Conservation (phyloP, 2,888 invertebrate genomes). For the Cephus spinipes region DNA sequence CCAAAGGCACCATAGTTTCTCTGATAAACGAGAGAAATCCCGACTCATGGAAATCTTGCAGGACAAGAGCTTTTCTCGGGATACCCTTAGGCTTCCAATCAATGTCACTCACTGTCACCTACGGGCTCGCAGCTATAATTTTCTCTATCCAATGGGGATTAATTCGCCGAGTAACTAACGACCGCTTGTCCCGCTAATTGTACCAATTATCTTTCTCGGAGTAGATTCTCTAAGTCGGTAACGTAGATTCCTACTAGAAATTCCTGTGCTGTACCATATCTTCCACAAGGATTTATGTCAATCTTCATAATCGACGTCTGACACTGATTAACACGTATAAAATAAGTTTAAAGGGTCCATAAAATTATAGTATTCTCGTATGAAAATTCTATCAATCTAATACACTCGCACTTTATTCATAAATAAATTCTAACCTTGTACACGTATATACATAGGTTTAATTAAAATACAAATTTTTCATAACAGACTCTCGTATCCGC, state of each 20-base stretch:
- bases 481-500: too few relatives aligned
- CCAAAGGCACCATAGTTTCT: background rate
- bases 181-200: background rate
- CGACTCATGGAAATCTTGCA: background rate
- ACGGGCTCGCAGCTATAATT: background rate
- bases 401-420: background rate
- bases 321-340: background rate
- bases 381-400: background rate
- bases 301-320: background rate
- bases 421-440: background rate
- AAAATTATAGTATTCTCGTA: background rate
- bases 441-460: too few relatives aligned
- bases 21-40: background rate
- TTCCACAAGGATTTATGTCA: background rate
- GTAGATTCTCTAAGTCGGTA: background rate
- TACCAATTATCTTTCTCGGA: background rate
- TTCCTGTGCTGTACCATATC: background rate
- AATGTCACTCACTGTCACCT: background rate
- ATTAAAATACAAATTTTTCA: too few relatives aligned
- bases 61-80: background rate
- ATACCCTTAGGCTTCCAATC: background rate
- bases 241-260: background rate
- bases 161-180: background rate
- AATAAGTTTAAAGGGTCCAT: background rate
- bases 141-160: background rate